These are phyloP conservation scores for Zaprionus obscuricornis DNA, from an alignment of 2,888 invertebrate species.

Conservation along the genomic window DNA sequence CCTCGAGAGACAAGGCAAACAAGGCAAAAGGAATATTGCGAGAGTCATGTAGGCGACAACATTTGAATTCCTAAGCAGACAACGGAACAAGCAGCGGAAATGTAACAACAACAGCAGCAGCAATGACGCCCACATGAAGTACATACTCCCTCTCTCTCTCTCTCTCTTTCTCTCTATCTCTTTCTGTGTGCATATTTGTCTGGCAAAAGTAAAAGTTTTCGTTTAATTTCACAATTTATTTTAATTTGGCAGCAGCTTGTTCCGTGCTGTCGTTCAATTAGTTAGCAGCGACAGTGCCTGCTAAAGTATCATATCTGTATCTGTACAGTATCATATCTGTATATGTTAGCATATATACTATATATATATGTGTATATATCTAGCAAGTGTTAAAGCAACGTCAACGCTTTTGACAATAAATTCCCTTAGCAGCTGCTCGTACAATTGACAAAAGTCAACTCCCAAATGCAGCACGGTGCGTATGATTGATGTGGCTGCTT, in stretches of 20 bases:
- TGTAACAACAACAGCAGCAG: not conserved
- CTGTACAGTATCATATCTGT: too few relatives aligned
- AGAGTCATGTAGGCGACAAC: slow-evolving; percentile 61
- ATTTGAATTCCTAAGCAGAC: slow-evolving; percentile 69
- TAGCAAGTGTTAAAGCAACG: slow-evolving; percentile 25
- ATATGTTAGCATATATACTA: too few relatives aligned
- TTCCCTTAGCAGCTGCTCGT: slow-evolving; percentile 40
- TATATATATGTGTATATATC: too few relatives aligned
- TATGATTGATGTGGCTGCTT: slow-evolving; percentile 65
- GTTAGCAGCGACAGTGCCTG: slow-evolving; percentile 25
- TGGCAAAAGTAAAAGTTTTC: slow-evolving; percentile 66
- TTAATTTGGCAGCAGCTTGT: slow-evolving; percentile 58
- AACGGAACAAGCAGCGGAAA: slow-evolving; percentile 15
- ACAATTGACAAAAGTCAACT: slow-evolving; percentile 43
- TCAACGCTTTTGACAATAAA: slow-evolving; percentile 35
- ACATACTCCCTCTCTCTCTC: not conserved
- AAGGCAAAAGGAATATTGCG: slow-evolving; percentile 22
- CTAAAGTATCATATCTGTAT: too few relatives aligned
- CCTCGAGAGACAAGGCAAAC: slow-evolving; percentile 56
- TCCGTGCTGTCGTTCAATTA: slow-evolving; percentile 48
- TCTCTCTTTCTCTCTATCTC: not conserved
- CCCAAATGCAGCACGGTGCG: slow-evolving; percentile 57
- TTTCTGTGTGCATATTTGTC: slow-evolving; percentile 11
- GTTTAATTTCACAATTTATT: slow-evolving; percentile 74
- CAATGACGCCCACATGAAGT: slow-evolving; percentile 6